Base-by-base conservation (phyloP, 2,888 invertebrate species). In the Gari tellinella region DNA sequence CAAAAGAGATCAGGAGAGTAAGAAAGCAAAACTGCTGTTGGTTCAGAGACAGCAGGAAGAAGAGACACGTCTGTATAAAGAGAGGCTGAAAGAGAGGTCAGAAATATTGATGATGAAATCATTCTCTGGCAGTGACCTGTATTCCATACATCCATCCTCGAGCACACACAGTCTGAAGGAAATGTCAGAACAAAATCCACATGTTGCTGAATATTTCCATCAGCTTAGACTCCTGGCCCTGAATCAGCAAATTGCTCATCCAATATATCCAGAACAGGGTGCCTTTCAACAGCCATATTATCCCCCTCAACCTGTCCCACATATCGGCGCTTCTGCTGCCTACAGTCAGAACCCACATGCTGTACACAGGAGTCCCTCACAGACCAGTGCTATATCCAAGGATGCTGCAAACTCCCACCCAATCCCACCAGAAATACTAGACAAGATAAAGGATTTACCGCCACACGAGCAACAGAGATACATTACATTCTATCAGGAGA, bases 1-100 rank as follows among this genome's bases (percentile, higher is more conserved):
- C 17, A 72, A 72, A 17, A 68, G 79, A 66, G 43, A 75, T 15
- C n/a, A 51, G 25, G 37, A 61, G 37, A 31, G 45, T 0, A n/a
- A 40, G 0, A 31, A 26, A 41, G 72, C 67, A 40, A 45, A 57
- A 15, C 60, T 53, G 21, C 45, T 40, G 23, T 64, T 61, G 51
- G 31, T 51, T 23, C 48, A 55, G n/a, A 2, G 21, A 19, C 14
- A 37, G 17, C 57, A 78, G 26, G 72, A 78, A 46, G 48, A 51
- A 15, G 37, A 55, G 37, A 72, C 72, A 19, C 43, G 31, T 17
- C 56, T 62, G 37, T 17, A 41, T 14, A 12, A 48, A 45, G 45
- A 69, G 10, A 57, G 15, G 51, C 8, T 45, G 31, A 57, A 45
- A 45, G 57, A 57, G 14, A 45, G 43, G 14, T 26, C 57, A 26